These are phyloP conservation scores for Leptura quadrifasciata DNA, from an alignment of 2,888 invertebrate genomes.

Conservation along the genomic window DNA sequence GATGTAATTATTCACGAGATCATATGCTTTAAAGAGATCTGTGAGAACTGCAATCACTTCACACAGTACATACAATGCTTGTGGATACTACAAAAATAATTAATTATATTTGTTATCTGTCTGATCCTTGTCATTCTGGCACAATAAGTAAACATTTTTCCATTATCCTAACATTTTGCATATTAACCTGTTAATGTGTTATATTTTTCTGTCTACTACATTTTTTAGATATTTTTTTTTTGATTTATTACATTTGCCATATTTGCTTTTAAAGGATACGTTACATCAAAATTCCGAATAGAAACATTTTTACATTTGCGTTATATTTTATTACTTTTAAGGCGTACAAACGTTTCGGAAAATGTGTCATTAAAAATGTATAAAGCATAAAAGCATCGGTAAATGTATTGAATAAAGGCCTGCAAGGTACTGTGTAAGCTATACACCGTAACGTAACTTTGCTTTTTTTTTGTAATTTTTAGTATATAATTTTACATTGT, in stretches of 20 bases:
- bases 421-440: constrained; percentile 38
- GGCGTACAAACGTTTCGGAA: constrained; percentile 29
- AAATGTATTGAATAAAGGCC: constrained; percentile 49
- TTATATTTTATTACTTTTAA: constrained; percentile 35
- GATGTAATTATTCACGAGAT: no score
- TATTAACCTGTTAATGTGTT: no score
- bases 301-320: constrained; percentile 23
- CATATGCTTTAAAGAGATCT: no score
- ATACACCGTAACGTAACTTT: constrained; percentile 9
- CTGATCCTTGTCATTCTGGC: no score
- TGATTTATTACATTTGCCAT: neutral
- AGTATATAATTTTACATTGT: neutral
- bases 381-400: constrained; percentile 51
- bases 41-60: no score
- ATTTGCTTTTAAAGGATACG: constrained; percentile 18
- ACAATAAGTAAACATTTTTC: no score
- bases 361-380: constrained; percentile 51
- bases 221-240: no score
- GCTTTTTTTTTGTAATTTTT: neutral
- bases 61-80: no score
- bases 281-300: neutral
- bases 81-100: no score
- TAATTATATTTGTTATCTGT: no score
- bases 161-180: no score
- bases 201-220: no score